Conservation (phyloP, 1,140 invertebrate genomes). For the Drosophila aff. region DNA sequence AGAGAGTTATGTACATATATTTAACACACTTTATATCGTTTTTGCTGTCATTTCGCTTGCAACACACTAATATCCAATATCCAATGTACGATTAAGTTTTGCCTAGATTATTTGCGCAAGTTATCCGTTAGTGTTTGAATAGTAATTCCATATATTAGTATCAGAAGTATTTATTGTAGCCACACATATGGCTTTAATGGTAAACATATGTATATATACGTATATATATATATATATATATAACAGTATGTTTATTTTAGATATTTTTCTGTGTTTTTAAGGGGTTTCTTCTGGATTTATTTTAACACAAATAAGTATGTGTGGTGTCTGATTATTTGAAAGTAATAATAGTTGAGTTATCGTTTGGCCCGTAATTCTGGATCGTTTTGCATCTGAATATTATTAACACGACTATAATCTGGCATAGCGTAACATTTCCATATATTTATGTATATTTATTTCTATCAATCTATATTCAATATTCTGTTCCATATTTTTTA, state of each 20-base stretch:
- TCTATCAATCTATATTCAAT: conserved; percentile 31
- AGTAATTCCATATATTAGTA: conserved; percentile 19
- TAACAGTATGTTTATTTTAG: background rate
- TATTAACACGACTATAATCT: conserved; percentile 27
- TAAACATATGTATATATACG: conserved; percentile 5
- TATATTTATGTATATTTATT: conserved; percentile 14
- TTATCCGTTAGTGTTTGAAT: conserved; percentile 3
- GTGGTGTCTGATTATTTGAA: background rate
- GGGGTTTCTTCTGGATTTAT: background rate
- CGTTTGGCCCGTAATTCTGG: conserved; percentile 9
- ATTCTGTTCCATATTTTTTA: conserved; percentile 27
- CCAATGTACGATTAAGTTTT: conserved; percentile 22
- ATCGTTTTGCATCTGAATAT: conserved; percentile 6
- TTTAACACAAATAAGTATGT: background rate
- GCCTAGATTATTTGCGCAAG: background rate
- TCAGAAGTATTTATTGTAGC: conserved; percentile 25
- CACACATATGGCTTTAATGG: conserved; percentile 10
- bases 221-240: background rate
- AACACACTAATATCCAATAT: conserved; percentile 47
- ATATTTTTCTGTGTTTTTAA: background rate
- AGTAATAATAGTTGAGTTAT: conserved; percentile 14
- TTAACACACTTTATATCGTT: conserved; percentile 31
- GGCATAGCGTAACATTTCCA: conserved; percentile 16
- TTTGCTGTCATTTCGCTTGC: conserved; percentile 16
- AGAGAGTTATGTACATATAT: conserved; percentile 14